Evolutionary conservation across 2,888 invertebrate species (phyloP), one percentile per base, ranked within the genome.

Genomic region (Lasioglossum calceatum): DNA sequence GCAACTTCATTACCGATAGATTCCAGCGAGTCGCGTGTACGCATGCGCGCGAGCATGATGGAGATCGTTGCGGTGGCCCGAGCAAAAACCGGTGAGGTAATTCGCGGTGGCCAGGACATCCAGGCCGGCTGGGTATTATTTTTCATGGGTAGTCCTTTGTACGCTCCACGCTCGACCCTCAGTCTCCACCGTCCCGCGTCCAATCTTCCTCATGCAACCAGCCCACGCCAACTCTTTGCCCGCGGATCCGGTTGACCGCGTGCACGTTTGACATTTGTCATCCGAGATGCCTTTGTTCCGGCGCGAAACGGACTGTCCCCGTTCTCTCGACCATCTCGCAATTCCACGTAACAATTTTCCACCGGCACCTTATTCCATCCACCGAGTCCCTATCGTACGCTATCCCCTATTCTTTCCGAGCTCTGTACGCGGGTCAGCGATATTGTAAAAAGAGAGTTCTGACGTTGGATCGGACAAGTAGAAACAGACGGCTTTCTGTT

Each of bases 261-360:
- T 89, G 91, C 92, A 88, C 91, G 91, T 90, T 92, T 92, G 91
- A 91, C 92, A 93, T 93, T 94, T 93, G 92, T 93, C 93, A 93
- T 92, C 91, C 91, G 91, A 93, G 93, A 93, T 93, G 92, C 93
- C 92, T 93, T 94, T 93, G 93, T 94, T 93, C 92, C 90, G 85
- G 88, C 87, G 92, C 91, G 90, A 93, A 93, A 93, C 93, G 93
- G 93, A 92, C 93, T 36, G 90, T 8, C 81, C 70, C 81, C 70
- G 7, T 58, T 74, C 79, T 32, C n/a, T 23, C 16, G 23, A 3
- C 61, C 23, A 19, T 36, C 77, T 42, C 23, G 19, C 39, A n/a
- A 32, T 58, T 47, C 76, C 64, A 36, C 44, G 70, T 73, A 72
- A 32, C 76, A 72, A 54, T 73, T 81, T 76, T 54, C 32, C 79